Conservation (phyloP, 2,888 invertebrate species). For the Platycnemis pennipes region DNA sequence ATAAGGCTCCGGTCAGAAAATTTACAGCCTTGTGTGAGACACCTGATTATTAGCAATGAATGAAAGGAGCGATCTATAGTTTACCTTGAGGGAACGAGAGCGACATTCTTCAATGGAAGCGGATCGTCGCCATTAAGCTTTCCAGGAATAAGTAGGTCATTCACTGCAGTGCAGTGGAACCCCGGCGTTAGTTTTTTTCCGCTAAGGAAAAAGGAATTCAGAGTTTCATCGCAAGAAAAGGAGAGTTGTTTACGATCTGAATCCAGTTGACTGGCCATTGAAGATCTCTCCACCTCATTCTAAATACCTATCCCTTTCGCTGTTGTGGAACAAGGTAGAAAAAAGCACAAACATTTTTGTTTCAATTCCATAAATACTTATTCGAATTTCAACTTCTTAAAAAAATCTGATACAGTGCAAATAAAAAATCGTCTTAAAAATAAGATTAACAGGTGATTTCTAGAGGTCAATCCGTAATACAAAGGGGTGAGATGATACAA, state of each 20-base stretch:
- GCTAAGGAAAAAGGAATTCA: background rate
- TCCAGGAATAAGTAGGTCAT: constrained; percentile 23
- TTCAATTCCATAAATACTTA: too few species aligned
- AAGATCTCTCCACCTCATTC: background rate
- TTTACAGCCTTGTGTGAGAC: background rate
- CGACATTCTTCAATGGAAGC: constrained; percentile 4
- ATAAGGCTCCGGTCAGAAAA: too few species aligned
- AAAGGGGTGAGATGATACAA: too few species aligned
- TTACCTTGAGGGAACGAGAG: constrained; percentile 11
- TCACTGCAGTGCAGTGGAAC: background rate
- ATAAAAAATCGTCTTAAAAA: background rate
- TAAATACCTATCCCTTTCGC: background rate
- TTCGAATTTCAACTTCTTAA: too few species aligned
- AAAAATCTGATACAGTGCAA: background rate
- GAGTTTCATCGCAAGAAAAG: constrained; percentile 4
- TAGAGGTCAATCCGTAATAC: too few species aligned
- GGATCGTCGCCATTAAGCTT: constrained; percentile 5
- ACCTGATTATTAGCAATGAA: background rate
- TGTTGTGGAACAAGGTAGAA: background rate
- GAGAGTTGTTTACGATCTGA: background rate
- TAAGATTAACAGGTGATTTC: too few species aligned
- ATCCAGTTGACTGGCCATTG: background rate
- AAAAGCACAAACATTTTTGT: too few species aligned
- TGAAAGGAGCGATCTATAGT: background rate
- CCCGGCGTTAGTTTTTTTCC: background rate